Evolutionary conservation across 1,140 invertebrate species (phyloP).

Genomic region (Eriosoma lanigerum): DNA sequence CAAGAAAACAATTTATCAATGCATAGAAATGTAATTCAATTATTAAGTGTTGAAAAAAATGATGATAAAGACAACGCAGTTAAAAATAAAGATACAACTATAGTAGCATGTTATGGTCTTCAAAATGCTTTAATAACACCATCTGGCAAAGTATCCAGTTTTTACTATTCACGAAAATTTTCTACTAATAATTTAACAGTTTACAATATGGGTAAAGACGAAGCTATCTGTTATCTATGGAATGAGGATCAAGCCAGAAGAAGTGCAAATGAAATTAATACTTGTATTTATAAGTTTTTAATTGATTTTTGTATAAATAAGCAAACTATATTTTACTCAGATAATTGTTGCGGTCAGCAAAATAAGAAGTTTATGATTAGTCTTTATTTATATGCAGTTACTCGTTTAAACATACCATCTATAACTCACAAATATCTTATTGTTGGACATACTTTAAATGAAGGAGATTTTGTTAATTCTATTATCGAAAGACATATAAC

Average conservation of each 20-base stretch:
- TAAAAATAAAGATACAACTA: constrained; percentile 42
- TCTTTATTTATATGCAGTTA: constrained; percentile 41
- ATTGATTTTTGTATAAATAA: not conserved
- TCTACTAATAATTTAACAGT: constrained; percentile 56
- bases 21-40: constrained; percentile 52
- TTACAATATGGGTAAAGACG: constrained; percentile 53
- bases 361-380: constrained; percentile 52
- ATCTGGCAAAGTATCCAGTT: constrained; percentile 52
- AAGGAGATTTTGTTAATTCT: constrained; percentile 18
- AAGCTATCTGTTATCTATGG: constrained; percentile 55
- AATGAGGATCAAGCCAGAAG: constrained; percentile 55
- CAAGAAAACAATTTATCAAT: constrained; percentile 30
- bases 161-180: constrained; percentile 56
- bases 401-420: constrained; percentile 36
- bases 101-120: constrained; percentile 53
- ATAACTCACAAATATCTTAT: constrained; percentile 52
- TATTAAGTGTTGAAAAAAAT: constrained; percentile 26
- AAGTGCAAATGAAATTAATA: constrained; percentile 54
- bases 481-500: not conserved
- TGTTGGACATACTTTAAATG: constrained; percentile 16
- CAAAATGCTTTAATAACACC: constrained; percentile 52
- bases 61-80: constrained; percentile 39
- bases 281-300: constrained; percentile 57
- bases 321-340: constrained; percentile 55
- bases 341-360: constrained; percentile 54